Conservation (phyloP, 1,140 invertebrate species). For the Drosophila kikkawai region DNA sequence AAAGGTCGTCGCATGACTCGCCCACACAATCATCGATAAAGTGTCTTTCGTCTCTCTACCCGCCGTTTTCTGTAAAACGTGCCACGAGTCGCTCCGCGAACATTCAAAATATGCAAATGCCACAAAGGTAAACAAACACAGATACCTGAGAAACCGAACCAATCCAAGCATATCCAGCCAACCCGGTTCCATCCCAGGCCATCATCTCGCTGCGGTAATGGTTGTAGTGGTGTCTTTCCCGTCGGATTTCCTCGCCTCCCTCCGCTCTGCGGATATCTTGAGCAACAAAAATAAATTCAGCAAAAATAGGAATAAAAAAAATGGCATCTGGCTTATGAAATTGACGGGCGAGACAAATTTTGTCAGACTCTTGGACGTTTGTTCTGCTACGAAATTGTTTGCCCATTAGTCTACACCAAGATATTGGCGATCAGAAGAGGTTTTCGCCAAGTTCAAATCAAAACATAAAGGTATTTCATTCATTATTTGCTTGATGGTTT, state of each 20-base stretch:
- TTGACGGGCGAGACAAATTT: slow-evolving; percentile 69
- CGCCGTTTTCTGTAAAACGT: slow-evolving; percentile 60
- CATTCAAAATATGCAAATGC: slow-evolving; percentile 79
- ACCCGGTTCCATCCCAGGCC: slow-evolving; percentile 30
- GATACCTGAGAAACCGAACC: slow-evolving; percentile 11
- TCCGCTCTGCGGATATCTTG: slow-evolving; percentile 27
- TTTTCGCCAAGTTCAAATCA: neutral
- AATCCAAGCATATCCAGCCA: slow-evolving; percentile 27
- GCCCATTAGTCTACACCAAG: slow-evolving; percentile 46
- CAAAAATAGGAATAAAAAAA: slow-evolving; percentile 17
- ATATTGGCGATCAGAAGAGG: neutral
- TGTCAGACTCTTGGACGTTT: slow-evolving; percentile 38
- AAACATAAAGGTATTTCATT: neutral
- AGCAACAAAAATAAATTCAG: slow-evolving; percentile 9
- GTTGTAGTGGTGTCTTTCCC: slow-evolving; percentile 1
- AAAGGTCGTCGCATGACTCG: slow-evolving; percentile 71
- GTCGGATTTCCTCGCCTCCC: slow-evolving; percentile 27
- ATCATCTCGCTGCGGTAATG: slow-evolving; percentile 31
- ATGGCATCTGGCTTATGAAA: slow-evolving; percentile 43
- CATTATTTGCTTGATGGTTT: neutral
- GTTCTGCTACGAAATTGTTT: slow-evolving; percentile 43
- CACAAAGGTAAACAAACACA: slow-evolving; percentile 48
- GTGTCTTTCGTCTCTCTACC: slow-evolving; percentile 47
- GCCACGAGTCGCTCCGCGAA: slow-evolving; percentile 71
- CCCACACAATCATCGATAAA: slow-evolving; percentile 72